Conservation (phyloP, 2,113 vertebrate species). For the Menidia beryllina region DNA sequence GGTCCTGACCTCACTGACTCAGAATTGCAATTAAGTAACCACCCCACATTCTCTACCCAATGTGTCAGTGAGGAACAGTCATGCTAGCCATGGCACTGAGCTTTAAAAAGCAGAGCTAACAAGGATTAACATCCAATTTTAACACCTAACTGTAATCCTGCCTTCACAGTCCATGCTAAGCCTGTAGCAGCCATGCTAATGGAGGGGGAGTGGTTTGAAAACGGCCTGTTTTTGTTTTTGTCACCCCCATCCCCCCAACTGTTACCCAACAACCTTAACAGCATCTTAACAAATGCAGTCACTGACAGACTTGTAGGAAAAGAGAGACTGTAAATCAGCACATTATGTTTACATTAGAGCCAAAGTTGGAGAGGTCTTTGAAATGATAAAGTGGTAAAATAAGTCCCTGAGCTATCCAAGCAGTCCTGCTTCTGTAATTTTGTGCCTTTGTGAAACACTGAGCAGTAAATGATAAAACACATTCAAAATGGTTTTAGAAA, state of each 20-base stretch:
- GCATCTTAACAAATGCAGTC: constrained; percentile 34
- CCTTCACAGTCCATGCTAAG: constrained; percentile 71
- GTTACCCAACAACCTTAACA: constrained; percentile 72
- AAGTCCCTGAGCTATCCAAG: neutral
- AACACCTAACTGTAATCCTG: constrained; percentile 83
- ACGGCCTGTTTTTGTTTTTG: constrained; percentile 28
- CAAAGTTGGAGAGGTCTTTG: neutral
- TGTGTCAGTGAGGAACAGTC: constrained; percentile 39
- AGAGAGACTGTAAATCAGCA: neutral
- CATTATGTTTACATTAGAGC: constrained; percentile 2
- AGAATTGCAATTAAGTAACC: constrained; percentile 32
- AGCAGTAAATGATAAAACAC: neutral
- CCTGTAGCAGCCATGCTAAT: constrained; percentile 69
- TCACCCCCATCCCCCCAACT: neutral
- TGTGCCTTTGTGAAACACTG: neutral
- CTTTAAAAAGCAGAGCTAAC: constrained; percentile 78
- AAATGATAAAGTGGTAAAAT: neutral
- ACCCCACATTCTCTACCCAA: constrained; percentile 9
- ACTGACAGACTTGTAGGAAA: constrained; percentile 19
- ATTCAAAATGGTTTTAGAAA: neutral
- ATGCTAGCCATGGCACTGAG: constrained; percentile 35
- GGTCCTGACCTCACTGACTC: neutral
- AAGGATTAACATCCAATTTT: constrained; percentile 84
- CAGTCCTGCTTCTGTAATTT: constrained; percentile 2
- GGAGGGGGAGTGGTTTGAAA: constrained; percentile 47